A percentile compares a stretch with the other conserved stretches of the same genome.
Conservation (phyloP, 2,888 invertebrate genomes). For the Rhagonycha lutea region DNA sequence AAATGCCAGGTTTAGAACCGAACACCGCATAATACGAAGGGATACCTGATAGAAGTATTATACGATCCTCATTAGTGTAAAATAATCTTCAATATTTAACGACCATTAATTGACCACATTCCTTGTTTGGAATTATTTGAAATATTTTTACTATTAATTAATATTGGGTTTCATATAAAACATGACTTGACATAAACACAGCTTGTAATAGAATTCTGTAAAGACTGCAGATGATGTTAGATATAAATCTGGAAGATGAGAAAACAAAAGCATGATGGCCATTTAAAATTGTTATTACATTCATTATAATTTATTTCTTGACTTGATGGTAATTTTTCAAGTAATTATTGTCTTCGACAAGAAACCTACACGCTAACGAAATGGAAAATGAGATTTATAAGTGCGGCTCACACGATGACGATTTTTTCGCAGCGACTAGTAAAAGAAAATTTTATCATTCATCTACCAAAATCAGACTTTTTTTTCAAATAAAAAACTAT, state of each 20-base stretch:
- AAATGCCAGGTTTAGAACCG: no score
- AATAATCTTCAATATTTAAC: background rate
- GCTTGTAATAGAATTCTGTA: background rate
- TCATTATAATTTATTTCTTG: background rate
- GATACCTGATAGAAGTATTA: background rate
- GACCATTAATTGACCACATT: background rate
- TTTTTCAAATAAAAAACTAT: background rate
- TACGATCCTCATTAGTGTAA: background rate
- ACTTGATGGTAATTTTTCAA: background rate
- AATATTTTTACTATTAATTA: background rate
- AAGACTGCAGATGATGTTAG: background rate
- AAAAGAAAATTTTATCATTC: background rate
- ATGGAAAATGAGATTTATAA: background rate
- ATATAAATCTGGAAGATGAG: background rate
- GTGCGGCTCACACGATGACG: no score
- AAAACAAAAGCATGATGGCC: background rate
- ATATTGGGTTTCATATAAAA: background rate
- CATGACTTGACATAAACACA: constrained; percentile 1
- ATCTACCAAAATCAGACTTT: background rate
- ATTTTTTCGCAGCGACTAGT: no score
- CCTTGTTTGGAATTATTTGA: background rate
- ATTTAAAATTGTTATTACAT: background rate
- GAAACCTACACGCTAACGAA: background rate
- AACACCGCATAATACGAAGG: background rate
- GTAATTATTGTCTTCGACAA: background rate